A percentile compares a stretch with the other conserved stretches of the same genome.
Evolutionary conservation across 2,888 invertebrate species (phyloP).

Genomic region (Gastrophysa polygoni): DNA sequence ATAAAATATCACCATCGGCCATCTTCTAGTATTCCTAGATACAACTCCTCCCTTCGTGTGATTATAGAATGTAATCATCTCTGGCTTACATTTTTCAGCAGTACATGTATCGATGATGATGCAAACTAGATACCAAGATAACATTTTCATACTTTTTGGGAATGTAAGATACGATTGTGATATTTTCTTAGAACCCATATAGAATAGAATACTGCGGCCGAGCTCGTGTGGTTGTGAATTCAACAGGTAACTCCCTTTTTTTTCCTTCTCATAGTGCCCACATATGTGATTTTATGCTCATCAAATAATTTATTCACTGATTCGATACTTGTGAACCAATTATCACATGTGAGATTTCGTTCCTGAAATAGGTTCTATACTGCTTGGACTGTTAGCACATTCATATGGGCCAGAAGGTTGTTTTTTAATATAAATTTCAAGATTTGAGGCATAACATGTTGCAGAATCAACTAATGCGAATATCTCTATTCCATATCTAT

Average conservation of each 20-base stretch:
- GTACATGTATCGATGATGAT: neutral
- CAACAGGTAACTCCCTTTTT: constrained; percentile 35
- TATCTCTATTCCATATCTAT: constrained; percentile 61
- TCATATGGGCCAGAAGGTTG: constrained; percentile 4
- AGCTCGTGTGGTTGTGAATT: constrained; percentile 22
- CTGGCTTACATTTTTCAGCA: neutral
- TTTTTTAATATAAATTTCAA: constrained; percentile 5
- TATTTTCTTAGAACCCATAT: constrained; percentile 29
- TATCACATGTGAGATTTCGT: constrained; percentile 15
- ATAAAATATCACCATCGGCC: neutral
- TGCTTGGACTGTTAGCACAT: neutral
- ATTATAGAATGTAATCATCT: neutral
- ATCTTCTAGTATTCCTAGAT: neutral
- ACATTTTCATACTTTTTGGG: constrained; percentile 12
- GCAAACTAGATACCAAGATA: neutral
- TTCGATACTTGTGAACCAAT: constrained; percentile 25
- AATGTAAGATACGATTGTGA: constrained; percentile 6
- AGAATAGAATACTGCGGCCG: constrained; percentile 15
- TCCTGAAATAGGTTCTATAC: constrained; percentile 6
- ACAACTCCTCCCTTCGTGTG: neutral
- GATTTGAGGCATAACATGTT: constrained; percentile 12
- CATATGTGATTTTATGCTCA: constrained; percentile 26
- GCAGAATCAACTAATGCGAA: neutral
- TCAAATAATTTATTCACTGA: constrained; percentile 21
- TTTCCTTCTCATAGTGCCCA: constrained; percentile 37